Evolutionary conservation across 1,140 invertebrate genomes (phyloP), one percentile per base, ranked within the genome.

Genomic region (Ooceraea biroi): DNA sequence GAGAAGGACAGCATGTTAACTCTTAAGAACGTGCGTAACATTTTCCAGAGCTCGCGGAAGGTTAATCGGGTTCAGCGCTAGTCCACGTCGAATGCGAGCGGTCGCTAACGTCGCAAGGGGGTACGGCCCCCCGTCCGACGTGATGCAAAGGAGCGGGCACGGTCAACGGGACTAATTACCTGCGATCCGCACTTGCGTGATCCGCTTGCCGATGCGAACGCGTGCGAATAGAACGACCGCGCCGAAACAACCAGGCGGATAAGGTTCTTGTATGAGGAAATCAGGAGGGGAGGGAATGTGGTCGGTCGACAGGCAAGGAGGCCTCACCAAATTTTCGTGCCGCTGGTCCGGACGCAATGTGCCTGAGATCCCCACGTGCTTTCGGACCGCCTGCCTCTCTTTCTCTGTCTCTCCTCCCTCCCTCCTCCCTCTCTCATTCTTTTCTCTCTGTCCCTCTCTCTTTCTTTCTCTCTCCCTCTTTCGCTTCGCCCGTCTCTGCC

Each of bases 231-330:
- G 84, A 87, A n/a, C 68, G 88, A 77, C 69, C 88, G 83, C 48
- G 57, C 52, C 76, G 88, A 89, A 89, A 89, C 82, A 78, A 60
- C 77, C 85, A 72, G 72, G 88, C 83, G 88, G 86, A 89, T 90
- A 91, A 90, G 86, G 88, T 90, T 91, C 90, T 89, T 83, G 82
- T 85, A 87, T 83, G 89, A 86, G 82, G 80, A 90, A 90, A 89
- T 89, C 63, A 85, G 85, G 92, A 89, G 91, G 93, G 92, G 92
- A 92, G 91, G 89, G 93, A 93, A 94, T 93, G 93, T 89, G 92
- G 93, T 93, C 91, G 90, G 91, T 92, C 91, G 87, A 91, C 87
- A 93, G 88, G 76, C 80, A 85, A 84, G 85, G 76, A 82, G 74
- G 91, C 91, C 91, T 93, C 90, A 86, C 91, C 82, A 93, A 94